Evolutionary conservation across 2,797 vertebrate species (phyloP).

Genomic region (Rhodeus uyekii): DNA sequence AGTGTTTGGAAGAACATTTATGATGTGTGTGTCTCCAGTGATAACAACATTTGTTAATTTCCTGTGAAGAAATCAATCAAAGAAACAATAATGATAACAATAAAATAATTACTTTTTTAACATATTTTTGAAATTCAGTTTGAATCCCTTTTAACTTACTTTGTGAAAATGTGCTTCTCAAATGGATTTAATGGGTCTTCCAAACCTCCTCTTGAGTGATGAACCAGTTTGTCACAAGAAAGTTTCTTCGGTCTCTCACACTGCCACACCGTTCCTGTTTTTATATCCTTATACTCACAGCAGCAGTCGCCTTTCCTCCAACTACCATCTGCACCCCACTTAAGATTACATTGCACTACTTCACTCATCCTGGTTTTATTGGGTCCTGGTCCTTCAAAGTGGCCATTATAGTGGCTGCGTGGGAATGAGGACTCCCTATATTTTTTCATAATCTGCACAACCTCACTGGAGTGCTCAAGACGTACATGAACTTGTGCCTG

Average conservation of each 20-base stretch:
- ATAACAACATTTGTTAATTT: conserved; percentile 20
- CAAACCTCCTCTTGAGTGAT: conserved; percentile 77
- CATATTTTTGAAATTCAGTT: background rate
- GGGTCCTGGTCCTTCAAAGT: no score
- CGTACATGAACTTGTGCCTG: no score
- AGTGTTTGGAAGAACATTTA: conserved; percentile 1
- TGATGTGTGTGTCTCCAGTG: conserved; percentile 28
- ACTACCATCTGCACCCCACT: conserved; percentile 56
- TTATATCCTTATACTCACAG: conserved; percentile 74
- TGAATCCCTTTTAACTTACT: background rate
- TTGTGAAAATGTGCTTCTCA: conserved; percentile 50
- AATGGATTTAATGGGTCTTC: conserved; percentile 70
- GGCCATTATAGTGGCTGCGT: no score
- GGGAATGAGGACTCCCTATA: no score
- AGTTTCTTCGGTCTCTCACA: conserved; percentile 81
- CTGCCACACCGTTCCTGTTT: conserved; percentile 82
- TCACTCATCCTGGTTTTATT: no score
- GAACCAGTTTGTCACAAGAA: conserved; percentile 77
- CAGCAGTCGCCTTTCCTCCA: conserved; percentile 69
- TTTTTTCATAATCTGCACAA: no score
- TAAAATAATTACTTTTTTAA: no score
- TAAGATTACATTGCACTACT: no score
- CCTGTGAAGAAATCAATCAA: conserved; percentile 10
- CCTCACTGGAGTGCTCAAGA: no score
- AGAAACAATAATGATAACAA: no score